Base-by-base conservation (phyloP, 2,888 invertebrate genomes). In the Tuberolachnus salignus region DNA sequence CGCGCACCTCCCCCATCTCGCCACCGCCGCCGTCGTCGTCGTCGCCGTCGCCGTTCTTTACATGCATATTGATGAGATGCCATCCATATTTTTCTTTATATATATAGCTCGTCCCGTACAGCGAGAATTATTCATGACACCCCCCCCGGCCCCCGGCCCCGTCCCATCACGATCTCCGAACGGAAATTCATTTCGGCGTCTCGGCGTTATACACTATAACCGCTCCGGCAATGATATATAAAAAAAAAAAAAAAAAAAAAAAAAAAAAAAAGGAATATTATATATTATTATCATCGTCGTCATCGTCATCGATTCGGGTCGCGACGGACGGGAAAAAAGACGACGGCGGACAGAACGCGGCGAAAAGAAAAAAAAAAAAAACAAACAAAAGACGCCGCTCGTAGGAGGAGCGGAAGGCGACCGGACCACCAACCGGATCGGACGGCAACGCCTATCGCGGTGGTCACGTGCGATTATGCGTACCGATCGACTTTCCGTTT, bases 11-110 rank as follows among this genome's bases (percentile, higher is more conserved):
- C 26, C 53, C 44, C n/a, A 14, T 16, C 0, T 23, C 53, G 0
- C 19, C 51, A 3, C n/a, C 26, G 16, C 42, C 21, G 1, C 70
- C 70, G 44, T 16, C 57, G 3, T 51, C 21, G 49, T 19, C 14
- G 19, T 13, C 14, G 21, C 44, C 71, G 16, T 8, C 59, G 16
- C 16, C 16, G 59, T 26, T 63, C 49, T 63, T 51, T 73, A 59
- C 75, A 75, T 75, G 66, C 75, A 75, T 75, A 75, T 75, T 75
- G 75, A 75, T 75, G 66, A 67, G 67, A 69, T 78, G 75, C 75
- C 67, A 69, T 78, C 75, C 75, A 69, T 78, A 69, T 78, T 78
- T 78, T 69, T 78, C 66, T 78, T 67, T 69, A 67, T 75, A 66
- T 42, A 46, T 14, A 21, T 61, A 34, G 16, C 64, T 46, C 57